Base-by-base conservation (phyloP, 2,797 vertebrate genomes). In the Oophaga sylvatica region DNA sequence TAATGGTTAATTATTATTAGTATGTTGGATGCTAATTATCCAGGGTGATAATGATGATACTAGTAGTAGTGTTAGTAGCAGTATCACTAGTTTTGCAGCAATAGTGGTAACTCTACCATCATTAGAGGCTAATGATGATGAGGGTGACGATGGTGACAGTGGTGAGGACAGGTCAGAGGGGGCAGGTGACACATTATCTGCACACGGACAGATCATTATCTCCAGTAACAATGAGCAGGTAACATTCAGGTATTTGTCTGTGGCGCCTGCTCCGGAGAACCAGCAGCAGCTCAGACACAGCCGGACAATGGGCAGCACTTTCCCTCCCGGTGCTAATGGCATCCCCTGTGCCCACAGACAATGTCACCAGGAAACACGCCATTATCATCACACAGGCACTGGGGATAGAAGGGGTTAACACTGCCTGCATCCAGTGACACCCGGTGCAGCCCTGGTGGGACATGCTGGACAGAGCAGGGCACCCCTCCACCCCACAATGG, bases 141-240 rank as follows among this genome's bases (percentile, higher is more conserved):
- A 53, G 45, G 35, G 3, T 68, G 29, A 68, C 26, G 73, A 56
- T 15, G 73, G 12, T 41, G 70, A 53, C n/a, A 13, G 48, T 56
- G 48, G 22, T 59, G 29, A 65, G 45, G 57, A 80, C 48, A 85
- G 83, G 78, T 84, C 75, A 68, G 63, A 56, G 75, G 75, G 57
- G 78, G 67, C 63, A 88, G 78, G 81, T 84, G 81, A 88, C 77
- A 68, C 35, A 1, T 86, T 87, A 87, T 91, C 88, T 94, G 92
- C 91, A 94, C 95, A 95, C 94, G 93, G 93, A 88, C 93, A 75
- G 94, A 95, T 96, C 93, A 92, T 93, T 93, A 92, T 95, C 93
- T 94, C 91, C 82, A 90, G 90, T 92, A 93, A 95, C 90, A 92
- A 92, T 87, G 91, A 93, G 90, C 90, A 91, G 92, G 91, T 93